These are phyloP conservation scores for Acanthosepion pharaonis DNA, from an alignment of 2,888 invertebrate species.

Conservation along the genomic window DNA sequence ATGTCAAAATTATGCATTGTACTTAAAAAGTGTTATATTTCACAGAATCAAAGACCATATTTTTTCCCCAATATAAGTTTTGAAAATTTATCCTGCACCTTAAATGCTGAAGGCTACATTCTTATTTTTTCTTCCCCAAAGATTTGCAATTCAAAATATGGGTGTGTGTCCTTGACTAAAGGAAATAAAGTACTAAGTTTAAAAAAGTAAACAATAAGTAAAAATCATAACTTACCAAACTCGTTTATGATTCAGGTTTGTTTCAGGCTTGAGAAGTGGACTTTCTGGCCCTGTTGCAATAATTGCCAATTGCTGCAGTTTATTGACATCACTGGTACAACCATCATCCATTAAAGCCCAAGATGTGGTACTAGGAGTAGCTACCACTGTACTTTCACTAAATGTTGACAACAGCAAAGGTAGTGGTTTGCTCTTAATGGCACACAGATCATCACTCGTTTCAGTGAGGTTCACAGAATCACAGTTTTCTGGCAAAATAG, in stretches of 20 bases:
- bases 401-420: constrained; percentile 16
- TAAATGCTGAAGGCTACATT: too few species aligned
- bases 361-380: constrained; percentile 34
- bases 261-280: constrained; percentile 66
- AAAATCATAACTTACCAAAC: constrained; percentile 54
- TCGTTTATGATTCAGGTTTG: constrained; percentile 57
- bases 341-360: constrained; percentile 44
- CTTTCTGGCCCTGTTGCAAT: constrained; percentile 74
- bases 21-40: too few species aligned
- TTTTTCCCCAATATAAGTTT: too few species aligned
- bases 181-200: too few species aligned
- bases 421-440: not conserved
- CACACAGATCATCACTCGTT: not conserved
- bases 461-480: not conserved
- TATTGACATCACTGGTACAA: constrained; percentile 54
- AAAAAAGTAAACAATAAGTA: not conserved
- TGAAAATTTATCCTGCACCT: too few species aligned
- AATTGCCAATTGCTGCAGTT: constrained; percentile 70
- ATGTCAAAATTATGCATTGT: not conserved
- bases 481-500: not conserved
- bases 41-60: too few species aligned
- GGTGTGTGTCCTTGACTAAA: too few species aligned
- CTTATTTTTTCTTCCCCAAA: too few species aligned
- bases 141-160: too few species aligned
- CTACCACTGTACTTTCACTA: not conserved